These are phyloP conservation scores for Cebidichthys violaceus DNA, from an alignment of 2,113 vertebrate species.

Conservation along the genomic window DNA sequence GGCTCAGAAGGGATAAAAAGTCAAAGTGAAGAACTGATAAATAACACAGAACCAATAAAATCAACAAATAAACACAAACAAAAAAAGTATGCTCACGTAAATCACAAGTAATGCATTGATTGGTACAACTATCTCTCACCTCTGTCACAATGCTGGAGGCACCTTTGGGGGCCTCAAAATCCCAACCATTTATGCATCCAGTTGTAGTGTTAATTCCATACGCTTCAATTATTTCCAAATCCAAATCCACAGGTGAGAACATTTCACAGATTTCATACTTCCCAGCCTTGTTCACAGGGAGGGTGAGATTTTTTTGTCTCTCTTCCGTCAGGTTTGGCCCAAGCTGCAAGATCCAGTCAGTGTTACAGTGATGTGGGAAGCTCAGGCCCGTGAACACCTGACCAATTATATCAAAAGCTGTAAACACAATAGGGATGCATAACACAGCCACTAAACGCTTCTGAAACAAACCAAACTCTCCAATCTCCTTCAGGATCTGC, in stretches of 20 bases:
- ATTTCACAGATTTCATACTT: conserved; percentile 85
- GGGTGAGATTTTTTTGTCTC: conserved; percentile 82
- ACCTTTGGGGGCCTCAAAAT: conserved; percentile 75
- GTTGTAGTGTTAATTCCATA: conserved; percentile 84
- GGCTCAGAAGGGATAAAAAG: background rate
- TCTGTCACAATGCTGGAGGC: conserved; percentile 80
- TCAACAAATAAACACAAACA: too few species aligned
- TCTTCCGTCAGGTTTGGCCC: conserved; percentile 84
- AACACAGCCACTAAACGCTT: conserved; percentile 81
- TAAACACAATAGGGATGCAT: conserved; percentile 76
- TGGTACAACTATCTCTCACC: conserved; percentile 59
- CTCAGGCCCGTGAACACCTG: conserved; percentile 86
- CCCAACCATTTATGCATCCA: conserved; percentile 82
- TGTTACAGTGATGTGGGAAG: conserved; percentile 86
- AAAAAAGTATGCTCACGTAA: background rate
- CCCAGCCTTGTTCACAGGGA: conserved; percentile 78
- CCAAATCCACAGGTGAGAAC: conserved; percentile 85
- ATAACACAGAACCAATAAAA: background rate
- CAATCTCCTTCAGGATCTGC: conserved; percentile 84
- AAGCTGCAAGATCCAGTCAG: conserved; percentile 84
- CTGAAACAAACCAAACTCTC: conserved; percentile 90
- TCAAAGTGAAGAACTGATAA: background rate
- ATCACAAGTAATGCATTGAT: background rate
- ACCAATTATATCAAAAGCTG: conserved; percentile 85
- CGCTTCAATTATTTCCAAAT: conserved; percentile 79